phyloP scores from a whole-genome alignment of 2,113 vertebrate genomes.

The Tragelaphus strepsiceros region DNA sequence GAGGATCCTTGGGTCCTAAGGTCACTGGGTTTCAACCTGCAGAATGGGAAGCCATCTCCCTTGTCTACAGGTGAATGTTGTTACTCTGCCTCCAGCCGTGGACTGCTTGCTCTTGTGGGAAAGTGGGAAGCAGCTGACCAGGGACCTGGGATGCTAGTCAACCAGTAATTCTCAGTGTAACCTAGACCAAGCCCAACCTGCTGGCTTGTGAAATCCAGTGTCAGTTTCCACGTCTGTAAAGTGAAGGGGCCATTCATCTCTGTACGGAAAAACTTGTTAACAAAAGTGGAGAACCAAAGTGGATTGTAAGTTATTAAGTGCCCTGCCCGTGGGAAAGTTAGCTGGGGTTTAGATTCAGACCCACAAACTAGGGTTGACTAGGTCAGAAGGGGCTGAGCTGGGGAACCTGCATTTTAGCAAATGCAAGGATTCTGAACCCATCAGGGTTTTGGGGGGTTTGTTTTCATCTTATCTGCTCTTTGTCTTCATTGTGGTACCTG shows the following conservation, averaged over 20 bases:
- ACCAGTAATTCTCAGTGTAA: not conserved
- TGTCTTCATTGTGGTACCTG: not conserved
- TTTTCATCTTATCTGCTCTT: not conserved
- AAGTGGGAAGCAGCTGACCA: not conserved
- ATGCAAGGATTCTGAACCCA: not conserved
- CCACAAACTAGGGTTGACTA: not conserved
- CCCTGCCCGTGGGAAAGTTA: not conserved
- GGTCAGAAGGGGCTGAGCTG: not conserved
- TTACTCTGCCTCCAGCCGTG: not conserved
- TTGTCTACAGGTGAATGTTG: accelerated
- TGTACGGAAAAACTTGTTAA: not conserved
- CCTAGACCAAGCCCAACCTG: not conserved
- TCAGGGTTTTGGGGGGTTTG: not conserved
- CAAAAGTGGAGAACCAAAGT: not conserved
- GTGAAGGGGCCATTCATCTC: not conserved
- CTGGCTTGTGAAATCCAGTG: not conserved
- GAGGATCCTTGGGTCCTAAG: not conserved
- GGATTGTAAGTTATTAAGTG: not conserved
- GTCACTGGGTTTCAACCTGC: not conserved
- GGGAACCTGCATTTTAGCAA: not conserved
- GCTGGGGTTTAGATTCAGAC: not conserved
- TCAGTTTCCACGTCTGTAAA: not conserved
- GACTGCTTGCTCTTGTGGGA: not conserved
- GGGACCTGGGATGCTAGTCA: not conserved
- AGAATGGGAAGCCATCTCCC: not conserved